Conservation (phyloP, 2,113 vertebrate species). For the Mixornis gularis region DNA sequence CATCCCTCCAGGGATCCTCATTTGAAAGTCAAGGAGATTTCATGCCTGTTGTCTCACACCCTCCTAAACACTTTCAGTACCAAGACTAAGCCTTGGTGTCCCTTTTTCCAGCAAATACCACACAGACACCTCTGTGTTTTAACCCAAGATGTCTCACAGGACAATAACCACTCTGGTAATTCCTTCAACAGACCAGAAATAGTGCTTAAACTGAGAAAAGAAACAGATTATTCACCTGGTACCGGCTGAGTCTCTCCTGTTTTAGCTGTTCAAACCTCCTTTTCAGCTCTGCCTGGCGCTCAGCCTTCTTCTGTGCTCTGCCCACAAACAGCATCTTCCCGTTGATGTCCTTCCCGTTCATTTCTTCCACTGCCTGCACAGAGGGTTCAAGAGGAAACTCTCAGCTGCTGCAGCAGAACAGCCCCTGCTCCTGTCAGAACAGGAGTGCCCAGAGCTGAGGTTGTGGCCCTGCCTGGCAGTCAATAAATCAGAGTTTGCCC, state of each 20-base stretch:
- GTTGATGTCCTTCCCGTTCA: conserved; percentile 94
- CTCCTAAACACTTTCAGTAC: not conserved
- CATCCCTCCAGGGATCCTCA: not conserved
- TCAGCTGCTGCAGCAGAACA: not conserved
- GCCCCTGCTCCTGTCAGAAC: not conserved
- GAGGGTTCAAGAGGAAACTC: not conserved
- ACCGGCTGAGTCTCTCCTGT: conserved; percentile 95
- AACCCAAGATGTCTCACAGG: not conserved
- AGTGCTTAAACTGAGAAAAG: not conserved
- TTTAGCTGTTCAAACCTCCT: conserved; percentile 94
- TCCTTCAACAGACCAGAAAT: not conserved
- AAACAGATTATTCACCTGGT: conserved; percentile 78
- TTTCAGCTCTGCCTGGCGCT: conserved; percentile 94
- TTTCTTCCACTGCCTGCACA: conserved; percentile 92
- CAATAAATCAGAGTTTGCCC: not conserved
- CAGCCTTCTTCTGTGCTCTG: conserved; percentile 97
- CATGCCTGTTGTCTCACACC: not conserved
- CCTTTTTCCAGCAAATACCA: not conserved
- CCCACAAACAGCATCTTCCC: conserved; percentile 95
- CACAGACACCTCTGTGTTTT: fast-evolving
- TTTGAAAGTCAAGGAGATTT: not conserved
- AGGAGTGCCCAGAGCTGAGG: not conserved
- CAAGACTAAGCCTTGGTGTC: not conserved
- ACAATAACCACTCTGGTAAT: not conserved
- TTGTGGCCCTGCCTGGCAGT: not conserved